Base-by-base conservation (phyloP, 2,888 invertebrate species). In the Oscheius sp. region DNA sequence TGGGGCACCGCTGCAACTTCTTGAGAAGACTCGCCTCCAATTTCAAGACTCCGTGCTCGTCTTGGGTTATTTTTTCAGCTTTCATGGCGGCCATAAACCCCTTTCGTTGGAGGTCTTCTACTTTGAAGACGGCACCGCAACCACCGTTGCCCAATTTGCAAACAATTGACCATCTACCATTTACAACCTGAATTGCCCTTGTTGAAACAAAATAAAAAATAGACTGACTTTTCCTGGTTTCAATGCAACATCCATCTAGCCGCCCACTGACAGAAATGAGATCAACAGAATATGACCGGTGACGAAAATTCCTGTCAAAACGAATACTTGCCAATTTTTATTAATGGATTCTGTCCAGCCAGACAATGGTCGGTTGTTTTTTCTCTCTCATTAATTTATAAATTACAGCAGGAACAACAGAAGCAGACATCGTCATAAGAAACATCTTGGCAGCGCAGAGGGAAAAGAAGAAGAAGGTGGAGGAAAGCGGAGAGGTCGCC, bases 121-220 rank as follows among this genome's bases (percentile, higher is more conserved):
- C 63, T 18, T 63, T 41, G 43, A 21, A 63, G 12, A 63, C 63
- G 63, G 21, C 25, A 6, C 63, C 63, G 25, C 63, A 63, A 43
- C 63, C 63, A 1, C 63, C 63, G 12, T 18, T 45, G 16, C 63
- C 63, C 21, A 63, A 23, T 43, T 63, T 63, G 12, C 23, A 3
- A 2, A 35, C 21, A n/a, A 63, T 43, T 18, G 29, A 13, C 63
- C 63, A 63, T 16, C 63, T 35, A 3, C 43, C 18, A 23, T 5
- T n/a, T 29, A 63, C 63, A n/a, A 63, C 13, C 63, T 63, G 43
- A 41, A 45, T 13, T 23, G 56, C n/a, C 2, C 13, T 49, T 49
- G 16, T 49, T n/a, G 49, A 7, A 3, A 49, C 3, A 3, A 3
- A 49, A 5, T n/a, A 49, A 49, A 13, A 5, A 35, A 9, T 3